These are phyloP conservation scores for Oxygymnocypris stewartii DNA, from an alignment of 2,113 vertebrate genomes.

Conservation along the genomic window DNA sequence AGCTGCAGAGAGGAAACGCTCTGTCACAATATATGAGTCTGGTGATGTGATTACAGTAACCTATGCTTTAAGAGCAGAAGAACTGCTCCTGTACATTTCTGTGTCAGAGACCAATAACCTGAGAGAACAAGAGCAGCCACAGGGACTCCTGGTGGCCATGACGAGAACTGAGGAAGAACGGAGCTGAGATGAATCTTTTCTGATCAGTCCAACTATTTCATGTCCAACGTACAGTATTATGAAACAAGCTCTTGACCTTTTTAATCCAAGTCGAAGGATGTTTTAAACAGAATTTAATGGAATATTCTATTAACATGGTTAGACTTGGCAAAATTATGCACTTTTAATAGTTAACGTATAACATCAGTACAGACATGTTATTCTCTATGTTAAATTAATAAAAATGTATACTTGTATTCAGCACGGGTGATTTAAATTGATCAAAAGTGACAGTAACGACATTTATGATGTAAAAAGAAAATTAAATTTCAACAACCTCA, in stretches of 20 bases:
- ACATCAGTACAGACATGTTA: background rate
- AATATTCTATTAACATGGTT: background rate
- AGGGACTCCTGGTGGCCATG: constrained; percentile 27
- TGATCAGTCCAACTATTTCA: background rate
- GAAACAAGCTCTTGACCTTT: background rate
- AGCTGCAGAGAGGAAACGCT: background rate
- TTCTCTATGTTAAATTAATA: background rate
- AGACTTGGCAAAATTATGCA: background rate
- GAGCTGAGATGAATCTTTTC: background rate
- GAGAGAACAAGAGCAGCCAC: background rate
- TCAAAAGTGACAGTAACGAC: background rate
- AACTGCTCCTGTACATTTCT: background rate
- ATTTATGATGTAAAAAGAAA: background rate
- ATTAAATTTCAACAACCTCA: background rate
- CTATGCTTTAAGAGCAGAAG: background rate
- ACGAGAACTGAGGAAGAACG: background rate
- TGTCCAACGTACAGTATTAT: background rate
- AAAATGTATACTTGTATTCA: background rate
- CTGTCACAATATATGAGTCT: background rate
- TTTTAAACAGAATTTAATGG: background rate
- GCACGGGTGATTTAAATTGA: background rate
- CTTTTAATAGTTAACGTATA: background rate
- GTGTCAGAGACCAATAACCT: background rate
- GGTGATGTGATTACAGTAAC: background rate
- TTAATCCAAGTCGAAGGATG: background rate